Evolutionary conservation across 2,113 vertebrate species (phyloP).

Genomic region (Campylorhamphus procurvoides): DNA sequence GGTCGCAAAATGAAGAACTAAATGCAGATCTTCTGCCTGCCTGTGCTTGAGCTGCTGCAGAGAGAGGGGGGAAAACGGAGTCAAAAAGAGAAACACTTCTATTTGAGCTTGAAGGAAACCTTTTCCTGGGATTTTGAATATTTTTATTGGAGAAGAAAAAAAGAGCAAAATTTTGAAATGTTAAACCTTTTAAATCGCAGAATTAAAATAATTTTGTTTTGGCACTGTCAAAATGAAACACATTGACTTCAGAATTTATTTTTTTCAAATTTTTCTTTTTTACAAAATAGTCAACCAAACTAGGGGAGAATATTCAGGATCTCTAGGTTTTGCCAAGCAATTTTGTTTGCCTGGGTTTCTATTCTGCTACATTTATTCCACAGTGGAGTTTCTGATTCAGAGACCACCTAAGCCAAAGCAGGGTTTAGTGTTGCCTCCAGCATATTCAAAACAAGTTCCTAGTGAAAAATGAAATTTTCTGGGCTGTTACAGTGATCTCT

Average conservation of each 20-base stretch:
- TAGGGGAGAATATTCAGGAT: background rate
- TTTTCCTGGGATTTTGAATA: background rate
- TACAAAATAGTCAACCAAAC: background rate
- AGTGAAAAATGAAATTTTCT: background rate
- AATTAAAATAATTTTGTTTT: conserved; percentile 16
- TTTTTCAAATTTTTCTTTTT: background rate
- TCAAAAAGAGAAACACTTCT: background rate
- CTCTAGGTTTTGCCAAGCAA: background rate
- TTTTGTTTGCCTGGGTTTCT: conserved; percentile 9
- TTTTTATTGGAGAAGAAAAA: background rate
- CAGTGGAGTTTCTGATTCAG: background rate
- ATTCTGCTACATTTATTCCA: background rate
- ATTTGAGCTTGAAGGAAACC: background rate
- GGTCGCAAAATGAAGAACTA: conserved; percentile 1
- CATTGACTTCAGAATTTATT: background rate
- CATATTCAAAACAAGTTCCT: background rate
- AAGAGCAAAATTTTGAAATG: background rate
- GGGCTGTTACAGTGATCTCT: background rate
- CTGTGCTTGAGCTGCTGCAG: background rate
- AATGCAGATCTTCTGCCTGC: conserved; percentile 23
- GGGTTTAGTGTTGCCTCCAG: background rate
- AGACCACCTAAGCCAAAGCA: background rate
- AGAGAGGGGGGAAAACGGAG: background rate
- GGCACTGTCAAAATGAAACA: background rate
- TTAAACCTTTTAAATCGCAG: background rate